These are phyloP conservation scores for Chaetorhynchus papuensis DNA, from an alignment of 2,113 vertebrate species.

Conservation along the genomic window DNA sequence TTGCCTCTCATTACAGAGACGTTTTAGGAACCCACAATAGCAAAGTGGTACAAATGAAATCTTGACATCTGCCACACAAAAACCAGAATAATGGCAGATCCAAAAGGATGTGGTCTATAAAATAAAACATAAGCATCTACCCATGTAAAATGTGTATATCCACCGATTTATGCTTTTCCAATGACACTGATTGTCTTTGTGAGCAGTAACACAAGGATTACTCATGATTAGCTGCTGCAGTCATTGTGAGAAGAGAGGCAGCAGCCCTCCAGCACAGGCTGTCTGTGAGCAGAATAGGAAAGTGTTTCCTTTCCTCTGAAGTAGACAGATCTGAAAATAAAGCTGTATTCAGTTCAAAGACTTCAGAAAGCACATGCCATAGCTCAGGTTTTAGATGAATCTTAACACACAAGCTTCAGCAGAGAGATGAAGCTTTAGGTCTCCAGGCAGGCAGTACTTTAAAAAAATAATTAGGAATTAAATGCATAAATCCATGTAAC, in stretches of 20 bases:
- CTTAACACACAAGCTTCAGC: not conserved
- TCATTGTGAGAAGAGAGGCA: not conserved
- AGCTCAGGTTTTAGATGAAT: conserved; percentile 12
- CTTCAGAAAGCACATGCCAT: conserved; percentile 21
- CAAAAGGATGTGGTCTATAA: not conserved
- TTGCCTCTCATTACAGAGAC: not conserved
- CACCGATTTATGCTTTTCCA: not conserved
- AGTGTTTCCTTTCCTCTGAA: conserved; percentile 12
- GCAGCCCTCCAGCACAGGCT: conserved; percentile 15
- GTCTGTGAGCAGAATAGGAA: conserved; percentile 23
- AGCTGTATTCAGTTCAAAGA: conserved; percentile 19
- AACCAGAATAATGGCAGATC: not conserved
- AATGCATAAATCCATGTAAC: not conserved
- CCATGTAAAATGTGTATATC: not conserved
- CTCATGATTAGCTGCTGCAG: conserved; percentile 14
- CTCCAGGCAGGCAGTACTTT: not conserved
- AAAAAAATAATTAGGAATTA: conserved; percentile 23
- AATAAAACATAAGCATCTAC: not conserved
- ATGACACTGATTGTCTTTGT: not conserved
- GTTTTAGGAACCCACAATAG: not conserved
- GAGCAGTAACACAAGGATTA: conserved; percentile 13
- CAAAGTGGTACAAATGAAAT: not conserved
- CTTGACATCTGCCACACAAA: not conserved
- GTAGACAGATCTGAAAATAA: conserved; percentile 17
- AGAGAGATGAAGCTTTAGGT: not conserved